Percentiles rank a stretch among this genome's conserved stretches.
Evolutionary conservation across 2,888 invertebrate species (phyloP).

Genomic region (Melieria crassipennis): DNA sequence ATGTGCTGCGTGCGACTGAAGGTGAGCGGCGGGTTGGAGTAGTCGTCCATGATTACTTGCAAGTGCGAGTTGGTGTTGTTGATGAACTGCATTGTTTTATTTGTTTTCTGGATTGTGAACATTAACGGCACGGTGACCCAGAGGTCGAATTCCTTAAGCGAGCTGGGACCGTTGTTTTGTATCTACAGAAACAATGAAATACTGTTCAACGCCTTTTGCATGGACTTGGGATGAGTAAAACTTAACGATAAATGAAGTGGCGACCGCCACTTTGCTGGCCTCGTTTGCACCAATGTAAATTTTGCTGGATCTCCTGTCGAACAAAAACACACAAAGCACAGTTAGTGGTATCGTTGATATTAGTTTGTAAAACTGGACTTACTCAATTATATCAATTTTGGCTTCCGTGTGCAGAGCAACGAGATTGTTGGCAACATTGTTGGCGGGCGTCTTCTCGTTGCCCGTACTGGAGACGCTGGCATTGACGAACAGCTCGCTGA

Average conservation of each 20-base stretch:
- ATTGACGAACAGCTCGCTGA: slow-evolving; percentile 11
- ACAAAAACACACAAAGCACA: too few species aligned
- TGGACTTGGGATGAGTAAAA: too few species aligned
- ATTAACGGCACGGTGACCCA: slow-evolving; percentile 9
- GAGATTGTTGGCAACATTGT: slow-evolving; percentile 19
- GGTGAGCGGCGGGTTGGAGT: neutral
- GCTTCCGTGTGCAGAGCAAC: slow-evolving; percentile 4
- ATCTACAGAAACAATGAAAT: slow-evolving; percentile 4
- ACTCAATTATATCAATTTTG: slow-evolving; percentile 13
- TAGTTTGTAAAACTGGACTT: neutral
- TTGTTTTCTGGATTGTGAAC: neutral
- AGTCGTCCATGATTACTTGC: neutral
- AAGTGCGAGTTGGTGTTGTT: neutral
- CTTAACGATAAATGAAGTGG: neutral
- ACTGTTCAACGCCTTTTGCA: too few species aligned
- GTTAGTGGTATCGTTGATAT: neutral
- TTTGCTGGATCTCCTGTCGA: neutral
- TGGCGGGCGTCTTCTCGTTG: neutral
- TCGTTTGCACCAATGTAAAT: neutral
- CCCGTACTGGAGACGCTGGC: slow-evolving; percentile 24
- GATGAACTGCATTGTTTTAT: neutral
- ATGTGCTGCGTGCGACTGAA: neutral
- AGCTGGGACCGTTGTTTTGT: slow-evolving; percentile 25
- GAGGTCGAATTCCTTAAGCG: slow-evolving; percentile 10
- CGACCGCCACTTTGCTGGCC: neutral